Evolutionary conservation across 2,888 invertebrate genomes (phyloP), one percentile per base, ranked within the genome.

Genomic region (Polydrusus tereticollis): DNA sequence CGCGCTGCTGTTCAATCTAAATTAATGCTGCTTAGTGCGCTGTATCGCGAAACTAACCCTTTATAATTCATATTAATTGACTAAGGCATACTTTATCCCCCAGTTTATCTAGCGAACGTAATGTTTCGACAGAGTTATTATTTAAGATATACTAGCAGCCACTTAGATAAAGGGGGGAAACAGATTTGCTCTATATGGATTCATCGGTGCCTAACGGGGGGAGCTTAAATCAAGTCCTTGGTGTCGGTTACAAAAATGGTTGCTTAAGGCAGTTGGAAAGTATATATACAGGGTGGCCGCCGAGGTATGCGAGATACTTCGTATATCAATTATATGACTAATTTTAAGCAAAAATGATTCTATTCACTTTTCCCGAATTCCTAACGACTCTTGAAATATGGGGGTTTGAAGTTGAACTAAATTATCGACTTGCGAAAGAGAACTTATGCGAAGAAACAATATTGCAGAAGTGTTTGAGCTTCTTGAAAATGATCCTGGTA

Each of bases 1-100:
- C 36, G 43, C 58, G 66, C 58, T 62, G 72, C 77, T 79, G 79
- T 82, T 83, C 83, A 81, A 83, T 83, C 81, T 83, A 83, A 83
- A 83, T 83, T 83, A 82, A 83, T 82, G 82, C 82, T 81, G 81
- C 80, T 81, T 80, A 80, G 78, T 71, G 64, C 68, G 57, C 80
- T 79, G 78, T 79, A 79, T 79, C 78, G 79, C 78, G 79, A 79
- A 81, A 81, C 81, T 80, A 80, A 79, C 80, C 80, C 80, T 81
- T 81, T 81, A 82, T 82, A 81, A 83, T 82, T 82, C 80, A 82
- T 82, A 82, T 80, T 82, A 81, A 81, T 82, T 82, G 79, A 80
- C 80, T 76, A 75, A 78, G 76, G 78, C 78, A 77, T 77, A 79
- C 80, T 80, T 79, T 77, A 79, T 77, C 76, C 77, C 66, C 74